Evolutionary conservation across 2,113 vertebrate genomes (phyloP).

Genomic region (Chrysochloris asiatica): DNA sequence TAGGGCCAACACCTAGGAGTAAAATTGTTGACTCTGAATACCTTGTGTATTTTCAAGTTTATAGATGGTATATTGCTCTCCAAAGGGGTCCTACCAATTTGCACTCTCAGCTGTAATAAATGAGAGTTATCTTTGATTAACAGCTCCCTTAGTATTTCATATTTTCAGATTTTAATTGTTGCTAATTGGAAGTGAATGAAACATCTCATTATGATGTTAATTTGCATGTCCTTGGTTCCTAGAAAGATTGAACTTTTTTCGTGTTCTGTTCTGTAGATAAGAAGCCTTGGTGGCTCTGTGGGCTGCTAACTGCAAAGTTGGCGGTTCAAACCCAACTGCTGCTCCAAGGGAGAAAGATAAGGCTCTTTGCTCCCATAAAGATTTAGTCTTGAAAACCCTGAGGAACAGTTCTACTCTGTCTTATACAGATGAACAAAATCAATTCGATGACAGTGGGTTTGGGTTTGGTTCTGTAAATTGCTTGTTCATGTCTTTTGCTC

Average conservation of each 20-base stretch:
- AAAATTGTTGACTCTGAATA: too few species aligned
- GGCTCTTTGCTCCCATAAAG: too few species aligned
- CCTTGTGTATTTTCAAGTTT: not conserved
- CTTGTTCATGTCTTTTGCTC: too few species aligned
- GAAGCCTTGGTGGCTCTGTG: too few species aligned
- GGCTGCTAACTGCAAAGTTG: too few species aligned
- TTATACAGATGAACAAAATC: too few species aligned
- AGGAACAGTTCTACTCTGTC: too few species aligned
- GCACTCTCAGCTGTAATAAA: not conserved
- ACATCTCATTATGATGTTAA: not conserved
- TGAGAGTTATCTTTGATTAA: not conserved
- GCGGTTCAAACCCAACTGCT: too few species aligned
- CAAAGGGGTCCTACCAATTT: not conserved
- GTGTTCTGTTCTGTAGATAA: constrained; percentile 7
- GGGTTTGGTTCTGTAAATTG: too few species aligned
- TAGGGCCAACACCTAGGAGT: not conserved
- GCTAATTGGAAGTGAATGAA: constrained; percentile 28
- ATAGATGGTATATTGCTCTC: not conserved
- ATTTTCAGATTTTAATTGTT: constrained; percentile 1
- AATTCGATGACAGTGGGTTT: too few species aligned
- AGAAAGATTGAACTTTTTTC: not conserved
- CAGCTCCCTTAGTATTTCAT: not conserved
- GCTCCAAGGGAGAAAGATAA: too few species aligned
- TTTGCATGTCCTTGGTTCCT: not conserved
- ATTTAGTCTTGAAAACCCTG: too few species aligned